A percentile compares a stretch with the other conserved stretches of the same genome.
Evolutionary conservation across 2,113 vertebrate genomes (phyloP).

Genomic region (Percina caprodes): DNA sequence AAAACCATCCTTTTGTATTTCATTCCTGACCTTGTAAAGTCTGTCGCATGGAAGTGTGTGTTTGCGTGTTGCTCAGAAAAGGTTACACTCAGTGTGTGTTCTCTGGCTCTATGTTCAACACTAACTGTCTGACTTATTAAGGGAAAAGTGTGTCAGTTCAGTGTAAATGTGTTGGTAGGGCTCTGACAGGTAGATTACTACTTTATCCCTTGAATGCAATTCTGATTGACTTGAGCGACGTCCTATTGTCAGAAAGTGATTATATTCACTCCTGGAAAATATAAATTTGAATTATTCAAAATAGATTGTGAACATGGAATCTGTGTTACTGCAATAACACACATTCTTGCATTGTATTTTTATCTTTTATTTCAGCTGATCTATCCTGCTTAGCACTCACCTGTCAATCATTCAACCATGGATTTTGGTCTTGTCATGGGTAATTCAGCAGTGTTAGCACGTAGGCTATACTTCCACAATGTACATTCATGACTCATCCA

Average conservation of each 20-base stretch:
- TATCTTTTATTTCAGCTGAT: not conserved
- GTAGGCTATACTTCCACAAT: no score
- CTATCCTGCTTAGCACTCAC: not conserved
- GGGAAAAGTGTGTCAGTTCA: conserved; percentile 62
- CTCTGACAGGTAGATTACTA: conserved; percentile 26
- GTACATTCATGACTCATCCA: no score
- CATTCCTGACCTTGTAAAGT: conserved; percentile 63
- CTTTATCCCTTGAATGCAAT: not conserved
- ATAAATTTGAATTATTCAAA: not conserved
- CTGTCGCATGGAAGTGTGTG: conserved; percentile 40
- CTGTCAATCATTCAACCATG: not conserved
- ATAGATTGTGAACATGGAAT: not conserved
- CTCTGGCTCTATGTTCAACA: conserved; percentile 19
- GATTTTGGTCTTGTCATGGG: not conserved
- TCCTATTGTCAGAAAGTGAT: conserved; percentile 1
- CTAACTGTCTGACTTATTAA: conserved; percentile 56
- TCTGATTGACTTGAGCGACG: not conserved
- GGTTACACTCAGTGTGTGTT: conserved; percentile 26
- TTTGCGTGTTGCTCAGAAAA: conserved; percentile 40
- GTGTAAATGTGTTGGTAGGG: conserved; percentile 43
- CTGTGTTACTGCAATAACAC: not conserved
- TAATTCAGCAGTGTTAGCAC: not conserved
- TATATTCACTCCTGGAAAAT: not conserved
- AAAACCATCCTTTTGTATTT: conserved; percentile 39
- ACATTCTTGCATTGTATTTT: not conserved